Base-by-base conservation (phyloP, 2,888 invertebrate genomes). In the Hipparchia semele region DNA sequence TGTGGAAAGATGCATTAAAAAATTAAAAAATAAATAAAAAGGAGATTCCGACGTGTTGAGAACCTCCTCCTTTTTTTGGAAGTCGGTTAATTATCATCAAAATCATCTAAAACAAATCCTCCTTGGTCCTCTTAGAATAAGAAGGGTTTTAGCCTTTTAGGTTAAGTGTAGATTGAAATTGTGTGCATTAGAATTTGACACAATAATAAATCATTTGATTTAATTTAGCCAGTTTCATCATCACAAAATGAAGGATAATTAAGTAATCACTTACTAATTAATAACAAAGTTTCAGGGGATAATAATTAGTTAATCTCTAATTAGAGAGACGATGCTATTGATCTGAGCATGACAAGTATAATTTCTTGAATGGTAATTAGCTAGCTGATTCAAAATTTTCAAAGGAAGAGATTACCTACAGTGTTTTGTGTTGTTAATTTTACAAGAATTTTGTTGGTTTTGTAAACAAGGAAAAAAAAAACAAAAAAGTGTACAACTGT, bases 321-420 rank as follows among this genome's bases (percentile, higher is more conserved):
- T 59, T 59, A 59, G 33, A 7, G 56, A 56, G n/a, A 56, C 4
- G 39, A 59, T 10, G 59, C 33, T 33, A 59, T 33, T 59, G 33
- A 59, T 59, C 59, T 59, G 59, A 7, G 23, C 10, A 39, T 33
- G 59, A 33, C 59, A 59, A 33, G 59, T 39, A 33, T 10, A 33
- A 59, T 10, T 39, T 59, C 59, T 59, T 59, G 59, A 39, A 10
- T 59, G 39, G 39, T 33, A 39, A 59, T 59, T 59, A 59, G 39
- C 59, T 3, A 3, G 59, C 9, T 5, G 9, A 33, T 33, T 59
- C 33, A 59, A 8, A 56, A 56, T 13, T 6, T 49, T 49, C 49
- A 49, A 39, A 39, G 39, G 49, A 49, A 49, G 1, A 8, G 1
- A 8, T 49, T 49, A 5, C 39, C 39, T 39, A 13, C 56, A 56